A percentile compares a stretch with the other conserved stretches of the same genome.
Conservation (phyloP, 2,888 invertebrate species). For the Notocelia uddmanniana region DNA sequence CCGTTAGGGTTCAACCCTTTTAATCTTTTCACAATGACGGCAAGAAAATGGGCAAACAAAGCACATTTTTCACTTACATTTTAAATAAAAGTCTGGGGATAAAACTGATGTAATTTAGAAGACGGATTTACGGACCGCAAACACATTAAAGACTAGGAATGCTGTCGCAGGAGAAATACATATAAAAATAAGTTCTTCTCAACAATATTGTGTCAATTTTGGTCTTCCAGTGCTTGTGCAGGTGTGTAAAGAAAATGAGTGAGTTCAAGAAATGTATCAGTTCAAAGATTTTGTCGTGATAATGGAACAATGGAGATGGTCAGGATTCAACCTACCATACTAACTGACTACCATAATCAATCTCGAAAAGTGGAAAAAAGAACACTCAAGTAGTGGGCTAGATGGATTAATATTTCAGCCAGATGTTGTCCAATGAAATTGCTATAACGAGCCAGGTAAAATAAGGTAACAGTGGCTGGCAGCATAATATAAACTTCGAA, state of each 20-base stretch:
- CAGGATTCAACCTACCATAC: too few species aligned
- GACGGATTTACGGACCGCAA: background rate
- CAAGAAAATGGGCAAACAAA: slow-evolving; percentile 37
- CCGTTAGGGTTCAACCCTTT: slow-evolving; percentile 26
- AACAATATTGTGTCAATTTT: background rate
- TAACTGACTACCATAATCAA: too few species aligned
- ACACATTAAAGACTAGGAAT: background rate
- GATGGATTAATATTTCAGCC: background rate
- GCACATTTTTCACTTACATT: slow-evolving; percentile 40
- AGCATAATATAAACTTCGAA: background rate
- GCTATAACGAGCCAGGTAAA: background rate
- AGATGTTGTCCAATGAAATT: background rate
- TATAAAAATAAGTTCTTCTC: background rate
- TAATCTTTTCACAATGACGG: slow-evolving; percentile 41
- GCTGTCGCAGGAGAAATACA: background rate
- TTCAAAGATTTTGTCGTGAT: background rate
- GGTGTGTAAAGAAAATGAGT: background rate
- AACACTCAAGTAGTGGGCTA: too few species aligned
- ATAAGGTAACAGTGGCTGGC: background rate
- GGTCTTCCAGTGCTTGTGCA: background rate
- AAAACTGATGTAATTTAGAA: slow-evolving; percentile 1
- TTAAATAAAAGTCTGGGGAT: slow-evolving; percentile 4
- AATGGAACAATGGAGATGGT: background rate
- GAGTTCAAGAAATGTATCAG: background rate
- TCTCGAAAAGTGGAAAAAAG: too few species aligned